Percentiles rank a stretch among this genome's conserved stretches.
These are phyloP conservation scores for Hyles vespertilio DNA, from an alignment of 1,140 invertebrate genomes.

Conservation along the genomic window DNA sequence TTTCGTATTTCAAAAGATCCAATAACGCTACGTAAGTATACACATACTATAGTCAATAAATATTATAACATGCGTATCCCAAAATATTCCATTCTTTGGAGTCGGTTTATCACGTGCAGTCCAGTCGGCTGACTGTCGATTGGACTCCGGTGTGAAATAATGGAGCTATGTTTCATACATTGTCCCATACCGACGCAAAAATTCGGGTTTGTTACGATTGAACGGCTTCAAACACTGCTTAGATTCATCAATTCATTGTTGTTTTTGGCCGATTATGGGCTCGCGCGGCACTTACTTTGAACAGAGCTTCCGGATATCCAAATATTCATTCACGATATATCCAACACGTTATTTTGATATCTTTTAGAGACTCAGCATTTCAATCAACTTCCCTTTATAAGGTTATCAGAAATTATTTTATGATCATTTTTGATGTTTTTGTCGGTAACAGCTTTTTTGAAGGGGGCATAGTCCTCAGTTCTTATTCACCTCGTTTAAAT, in stretches of 20 bases:
- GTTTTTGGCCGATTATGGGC: constrained; percentile 8
- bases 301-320: constrained; percentile 12
- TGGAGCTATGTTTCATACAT: background rate
- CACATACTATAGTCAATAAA: constrained; percentile 10
- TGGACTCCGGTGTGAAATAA: constrained; percentile 10
- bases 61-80: constrained; percentile 18
- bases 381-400: constrained; percentile 12
- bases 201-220: constrained; percentile 11
- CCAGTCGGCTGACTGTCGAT: constrained; percentile 24
- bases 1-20: constrained; percentile 5
- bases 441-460: no score
- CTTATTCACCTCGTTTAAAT: constrained; percentile 37
- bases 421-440: constrained; percentile 15
- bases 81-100: constrained; percentile 19
- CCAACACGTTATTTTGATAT: constrained; percentile 13
- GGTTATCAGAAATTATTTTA: constrained; percentile 10
- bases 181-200: constrained; percentile 17
- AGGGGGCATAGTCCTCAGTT: constrained; percentile 16
- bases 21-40: constrained; percentile 10
- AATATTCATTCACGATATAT: constrained; percentile 10
- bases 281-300: constrained; percentile 14
- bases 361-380: constrained; percentile 13
- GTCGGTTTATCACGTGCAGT: constrained; percentile 13
- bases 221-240: constrained; percentile 13
- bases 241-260: constrained; percentile 11